Percentiles rank a stretch among this genome's conserved stretches.
These are phyloP conservation scores for Halyomorpha halys DNA, from an alignment of 1,140 invertebrate genomes.

Conservation along the genomic window DNA sequence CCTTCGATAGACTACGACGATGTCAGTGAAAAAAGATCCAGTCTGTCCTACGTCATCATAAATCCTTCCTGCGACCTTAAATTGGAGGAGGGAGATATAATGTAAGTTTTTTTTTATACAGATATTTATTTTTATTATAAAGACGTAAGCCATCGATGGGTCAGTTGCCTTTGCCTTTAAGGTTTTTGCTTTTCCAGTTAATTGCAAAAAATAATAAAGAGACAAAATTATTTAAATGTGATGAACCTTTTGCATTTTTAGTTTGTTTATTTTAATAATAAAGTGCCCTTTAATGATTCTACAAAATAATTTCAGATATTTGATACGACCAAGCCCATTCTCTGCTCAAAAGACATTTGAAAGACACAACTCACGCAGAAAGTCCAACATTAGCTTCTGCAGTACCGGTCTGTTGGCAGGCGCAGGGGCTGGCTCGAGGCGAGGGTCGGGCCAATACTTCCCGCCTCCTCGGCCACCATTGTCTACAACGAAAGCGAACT, in stretches of 20 bases:
- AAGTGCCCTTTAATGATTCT: too few relatives aligned
- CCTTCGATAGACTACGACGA: conserved; percentile 85
- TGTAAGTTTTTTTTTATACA: conserved; percentile 53
- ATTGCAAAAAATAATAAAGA: too few relatives aligned
- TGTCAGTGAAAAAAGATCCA: conserved; percentile 81
- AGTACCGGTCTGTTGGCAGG: conserved; percentile 50
- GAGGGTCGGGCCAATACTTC: conserved; percentile 44
- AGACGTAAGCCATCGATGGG: too few relatives aligned
- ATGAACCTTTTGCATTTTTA: too few relatives aligned
- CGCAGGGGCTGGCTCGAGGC: conserved; percentile 37
- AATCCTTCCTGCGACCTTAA: conserved; percentile 96
- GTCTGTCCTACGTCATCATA: conserved; percentile 94
- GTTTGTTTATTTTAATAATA: too few relatives aligned
- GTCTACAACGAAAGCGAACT: conserved; percentile 74
- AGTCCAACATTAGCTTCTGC: conserved; percentile 82
- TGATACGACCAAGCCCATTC: conserved; percentile 81
- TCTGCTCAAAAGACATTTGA: conserved; percentile 90
- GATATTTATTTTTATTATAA: too few relatives aligned
- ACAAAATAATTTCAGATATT: conserved; percentile 58
- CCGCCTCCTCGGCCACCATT: conserved; percentile 54
- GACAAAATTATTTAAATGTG: too few relatives aligned
- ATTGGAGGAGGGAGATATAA: conserved; percentile 90
- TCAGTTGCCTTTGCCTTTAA: too few relatives aligned
- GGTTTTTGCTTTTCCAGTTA: too few relatives aligned
- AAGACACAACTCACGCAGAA: conserved; percentile 76